Base-by-base conservation (phyloP, 2,113 vertebrate genomes). In the Rhizomys pruinosus region DNA sequence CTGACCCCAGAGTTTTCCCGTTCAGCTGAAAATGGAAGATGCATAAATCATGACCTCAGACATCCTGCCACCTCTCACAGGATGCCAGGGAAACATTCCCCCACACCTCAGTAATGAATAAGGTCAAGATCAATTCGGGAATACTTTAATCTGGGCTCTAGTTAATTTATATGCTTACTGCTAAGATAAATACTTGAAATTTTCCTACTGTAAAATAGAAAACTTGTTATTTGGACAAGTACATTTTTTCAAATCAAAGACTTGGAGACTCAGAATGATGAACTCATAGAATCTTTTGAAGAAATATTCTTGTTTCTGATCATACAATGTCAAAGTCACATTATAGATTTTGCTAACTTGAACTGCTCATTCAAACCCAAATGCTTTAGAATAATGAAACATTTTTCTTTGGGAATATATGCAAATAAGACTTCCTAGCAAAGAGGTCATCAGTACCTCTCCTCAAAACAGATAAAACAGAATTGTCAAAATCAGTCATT, bases 141-240 rank as follows among this genome's bases (percentile, higher is more conserved):
- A 72, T 89, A 66, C 37, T 94, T 91, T 71, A 63, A 84, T 92
- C 85, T 91, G 73, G 61, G 44, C 66, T 93, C 13, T 10, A 37
- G n/a, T 76, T 96, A n/a, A 86, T 88, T 86, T 42, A 87, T 55
- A 69, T 59, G 47, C 25, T 92, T 90, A 37, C 69, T 94, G 81
- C 57, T 96, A 94, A 86, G 74, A 94, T 91, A 92, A 92, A 90
- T 74, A 42, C 69, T 97, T 73, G 12, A 90, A 96, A 95, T 74
- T 93, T 93, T 82, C 47, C 88, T 91, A 17, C 73, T 90, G 7
- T 78, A 93, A 96, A 84, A 85, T 87, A 81, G 44, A 52, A 89
- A 52, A 55, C 10, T 90, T 90, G 27, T 7, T 64, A 42, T 84
- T 92, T 76, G 57, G 64, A 92, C 81, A 81, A 87, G 59, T 39